phyloP scores from a whole-genome alignment of 2,888 invertebrate genomes.

The Latheticus oryzae region DNA sequence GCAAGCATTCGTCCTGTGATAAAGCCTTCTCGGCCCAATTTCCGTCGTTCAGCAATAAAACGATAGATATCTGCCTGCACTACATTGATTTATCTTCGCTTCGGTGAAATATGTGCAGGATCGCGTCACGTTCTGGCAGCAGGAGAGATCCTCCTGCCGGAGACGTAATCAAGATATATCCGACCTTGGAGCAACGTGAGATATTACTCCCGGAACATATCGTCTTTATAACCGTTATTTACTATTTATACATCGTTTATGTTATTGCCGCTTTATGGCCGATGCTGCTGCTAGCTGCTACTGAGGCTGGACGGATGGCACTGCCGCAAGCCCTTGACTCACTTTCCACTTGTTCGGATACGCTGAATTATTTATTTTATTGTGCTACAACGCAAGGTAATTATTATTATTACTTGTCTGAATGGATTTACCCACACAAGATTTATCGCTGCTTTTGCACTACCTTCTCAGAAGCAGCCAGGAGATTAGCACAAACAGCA shows the following conservation, averaged over 20 bases:
- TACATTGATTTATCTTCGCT: constrained; percentile 64
- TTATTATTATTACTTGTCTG: too few species aligned
- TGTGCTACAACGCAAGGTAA: too few species aligned
- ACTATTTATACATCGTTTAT: constrained; percentile 62
- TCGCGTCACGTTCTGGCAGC: constrained; percentile 60
- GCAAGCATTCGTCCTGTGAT: constrained; percentile 20
- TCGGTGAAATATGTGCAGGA: constrained; percentile 63
- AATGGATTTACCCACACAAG: too few species aligned
- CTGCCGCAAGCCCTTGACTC: too few species aligned
- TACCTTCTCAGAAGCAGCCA: too few species aligned
- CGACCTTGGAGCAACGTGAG: constrained; percentile 63
- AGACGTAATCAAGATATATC: constrained; percentile 65
- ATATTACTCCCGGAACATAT: constrained; percentile 62
- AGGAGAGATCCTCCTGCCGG: constrained; percentile 46
- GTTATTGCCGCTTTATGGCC: constrained; percentile 56
- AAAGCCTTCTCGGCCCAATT: constrained; percentile 28
- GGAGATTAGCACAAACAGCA: too few species aligned
- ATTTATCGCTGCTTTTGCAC: too few species aligned
- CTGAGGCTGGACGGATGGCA: too few species aligned
- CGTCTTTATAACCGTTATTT: constrained; percentile 61
- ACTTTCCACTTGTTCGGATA: too few species aligned
- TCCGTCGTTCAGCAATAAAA: constrained; percentile 53
- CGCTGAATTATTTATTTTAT: too few species aligned
- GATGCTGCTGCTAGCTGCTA: constrained; percentile 11
- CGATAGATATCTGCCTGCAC: constrained; percentile 59